These are phyloP conservation scores for Chymomyza caudatula DNA, from an alignment of 2,888 invertebrate species.

Conservation along the genomic window DNA sequence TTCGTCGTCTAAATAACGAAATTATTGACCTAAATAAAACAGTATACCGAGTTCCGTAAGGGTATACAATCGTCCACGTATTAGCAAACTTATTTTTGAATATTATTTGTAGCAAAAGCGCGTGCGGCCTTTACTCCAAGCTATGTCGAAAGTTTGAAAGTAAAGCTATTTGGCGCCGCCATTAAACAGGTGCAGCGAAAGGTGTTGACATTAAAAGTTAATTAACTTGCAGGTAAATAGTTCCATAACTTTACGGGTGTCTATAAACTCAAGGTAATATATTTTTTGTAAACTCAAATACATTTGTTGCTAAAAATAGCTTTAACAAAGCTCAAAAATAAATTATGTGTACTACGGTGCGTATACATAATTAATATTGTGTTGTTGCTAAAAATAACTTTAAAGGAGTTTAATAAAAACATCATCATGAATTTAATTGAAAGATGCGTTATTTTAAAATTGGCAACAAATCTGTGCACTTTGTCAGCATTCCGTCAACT, in stretches of 20 bases:
- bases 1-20: no score
- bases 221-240: not conserved
- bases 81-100: not conserved
- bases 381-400: no score
- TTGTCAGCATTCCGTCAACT: conserved; percentile 16
- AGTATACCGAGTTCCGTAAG: not conserved
- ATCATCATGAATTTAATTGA: not conserved
- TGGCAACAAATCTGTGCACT: not conserved
- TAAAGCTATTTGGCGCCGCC: conserved; percentile 17
- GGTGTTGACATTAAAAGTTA: conserved; percentile 46
- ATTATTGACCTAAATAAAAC: no score
- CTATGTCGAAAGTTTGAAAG: conserved; percentile 29
- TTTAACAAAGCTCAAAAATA: no score
- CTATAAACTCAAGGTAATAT: not conserved
- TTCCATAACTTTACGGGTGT: not conserved
- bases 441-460: no score
- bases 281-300: no score
- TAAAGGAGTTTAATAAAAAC: no score
- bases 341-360: not conserved
- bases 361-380: not conserved
- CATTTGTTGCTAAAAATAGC: not conserved
- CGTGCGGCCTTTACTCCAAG: not conserved
- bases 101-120: not conserved
- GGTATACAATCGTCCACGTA: not conserved
- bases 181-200: conserved; percentile 36